Evolutionary conservation across 2,113 vertebrate genomes (phyloP).

Genomic region (Pachycephala philippinensis): DNA sequence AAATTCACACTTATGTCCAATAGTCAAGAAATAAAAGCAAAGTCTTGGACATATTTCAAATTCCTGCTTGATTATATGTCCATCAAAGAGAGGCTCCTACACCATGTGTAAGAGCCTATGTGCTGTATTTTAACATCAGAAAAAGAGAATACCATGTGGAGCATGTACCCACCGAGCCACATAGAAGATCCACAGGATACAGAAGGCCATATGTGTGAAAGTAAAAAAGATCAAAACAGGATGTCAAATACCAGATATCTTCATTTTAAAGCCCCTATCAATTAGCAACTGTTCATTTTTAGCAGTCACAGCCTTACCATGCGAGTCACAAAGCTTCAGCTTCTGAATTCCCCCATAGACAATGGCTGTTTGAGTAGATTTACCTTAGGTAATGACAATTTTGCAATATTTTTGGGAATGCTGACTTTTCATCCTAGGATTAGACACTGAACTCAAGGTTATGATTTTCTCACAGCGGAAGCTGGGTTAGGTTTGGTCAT

Average conservation of each 20-base stretch:
- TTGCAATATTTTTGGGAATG: constrained; percentile 32
- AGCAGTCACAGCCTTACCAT: constrained; percentile 21
- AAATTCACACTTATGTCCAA: constrained; percentile 32
- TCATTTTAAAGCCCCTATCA: constrained; percentile 55
- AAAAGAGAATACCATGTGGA: constrained; percentile 60
- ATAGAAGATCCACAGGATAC: constrained; percentile 67
- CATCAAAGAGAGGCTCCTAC: constrained; percentile 48
- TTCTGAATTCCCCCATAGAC: constrained; percentile 44
- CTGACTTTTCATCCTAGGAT: constrained; percentile 22
- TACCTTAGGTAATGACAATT: constrained; percentile 23
- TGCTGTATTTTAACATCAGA: constrained; percentile 65
- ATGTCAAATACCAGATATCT: constrained; percentile 43
- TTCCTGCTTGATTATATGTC: constrained; percentile 58
- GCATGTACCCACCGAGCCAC: constrained; percentile 56
- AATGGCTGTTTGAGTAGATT: constrained; percentile 29
- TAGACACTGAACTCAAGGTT: constrained; percentile 39
- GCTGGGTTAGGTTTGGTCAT: constrained; percentile 36
- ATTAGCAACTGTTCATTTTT: constrained; percentile 53
- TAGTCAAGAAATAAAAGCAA: constrained; percentile 59
- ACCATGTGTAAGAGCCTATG: constrained; percentile 48
- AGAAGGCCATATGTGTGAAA: constrained; percentile 56
- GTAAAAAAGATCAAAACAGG: constrained; percentile 60
- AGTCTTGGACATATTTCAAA: constrained; percentile 63
- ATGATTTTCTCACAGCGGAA: constrained; percentile 30
- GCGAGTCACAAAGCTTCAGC: constrained; percentile 31